Evolutionary conservation across 2,113 vertebrate species (phyloP).

Genomic region (Lophura nycthemera): DNA sequence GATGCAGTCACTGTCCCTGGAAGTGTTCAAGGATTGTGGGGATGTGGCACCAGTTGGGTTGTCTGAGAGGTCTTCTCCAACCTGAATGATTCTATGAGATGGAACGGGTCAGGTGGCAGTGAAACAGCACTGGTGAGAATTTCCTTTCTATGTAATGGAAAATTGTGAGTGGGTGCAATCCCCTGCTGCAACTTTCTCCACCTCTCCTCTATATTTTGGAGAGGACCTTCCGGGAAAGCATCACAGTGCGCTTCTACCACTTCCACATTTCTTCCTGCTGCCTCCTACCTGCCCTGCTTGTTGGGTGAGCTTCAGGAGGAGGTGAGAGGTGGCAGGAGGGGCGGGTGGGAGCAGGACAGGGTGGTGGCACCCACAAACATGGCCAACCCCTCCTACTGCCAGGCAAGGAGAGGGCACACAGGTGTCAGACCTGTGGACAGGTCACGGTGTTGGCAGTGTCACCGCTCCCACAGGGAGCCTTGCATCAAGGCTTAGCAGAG

Average conservation of each 20-base stretch:
- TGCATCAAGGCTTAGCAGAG: rapidly evolving
- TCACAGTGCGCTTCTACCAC: background rate
- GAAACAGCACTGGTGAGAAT: background rate
- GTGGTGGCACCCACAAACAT: background rate
- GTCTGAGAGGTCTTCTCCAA: background rate
- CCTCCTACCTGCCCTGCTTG: background rate
- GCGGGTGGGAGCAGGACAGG: background rate
- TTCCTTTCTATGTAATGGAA: background rate
- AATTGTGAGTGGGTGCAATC: background rate
- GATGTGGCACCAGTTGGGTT: no score
- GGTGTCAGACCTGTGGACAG: background rate
- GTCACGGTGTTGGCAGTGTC: background rate
- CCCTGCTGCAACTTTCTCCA: background rate
- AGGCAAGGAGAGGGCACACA: background rate
- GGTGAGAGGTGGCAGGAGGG: background rate
- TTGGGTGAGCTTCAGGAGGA: background rate
- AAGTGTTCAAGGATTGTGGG: no score
- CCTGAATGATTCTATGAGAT: no score
- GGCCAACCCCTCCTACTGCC: background rate
- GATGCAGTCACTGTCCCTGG: no score
- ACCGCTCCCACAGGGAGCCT: rapidly evolving
- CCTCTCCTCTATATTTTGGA: background rate
- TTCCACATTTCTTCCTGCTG: background rate
- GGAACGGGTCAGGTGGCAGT: background rate
- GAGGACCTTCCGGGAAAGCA: background rate